These are phyloP conservation scores for Paguma larvata DNA, from an alignment of 2,797 vertebrate species.

Conservation along the genomic window DNA sequence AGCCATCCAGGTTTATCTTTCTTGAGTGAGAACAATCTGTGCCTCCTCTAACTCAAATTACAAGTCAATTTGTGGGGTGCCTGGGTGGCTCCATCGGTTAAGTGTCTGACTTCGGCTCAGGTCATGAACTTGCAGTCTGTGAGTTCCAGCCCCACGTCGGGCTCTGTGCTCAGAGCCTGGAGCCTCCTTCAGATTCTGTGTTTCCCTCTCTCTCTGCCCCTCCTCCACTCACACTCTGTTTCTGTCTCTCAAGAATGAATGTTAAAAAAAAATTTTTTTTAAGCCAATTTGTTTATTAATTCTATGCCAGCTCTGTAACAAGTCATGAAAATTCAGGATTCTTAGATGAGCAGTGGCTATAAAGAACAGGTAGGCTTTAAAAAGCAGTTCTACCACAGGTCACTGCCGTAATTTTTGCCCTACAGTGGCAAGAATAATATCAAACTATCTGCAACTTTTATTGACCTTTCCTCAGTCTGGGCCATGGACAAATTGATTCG, in stretches of 20 bases:
- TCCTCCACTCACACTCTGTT: too few relatives aligned
- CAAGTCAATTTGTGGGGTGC: neutral
- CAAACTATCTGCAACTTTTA: constrained; percentile 15
- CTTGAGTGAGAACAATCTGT: neutral
- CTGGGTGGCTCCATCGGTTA: too few relatives aligned
- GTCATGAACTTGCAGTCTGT: too few relatives aligned
- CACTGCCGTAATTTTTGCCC: neutral
- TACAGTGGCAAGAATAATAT: neutral
- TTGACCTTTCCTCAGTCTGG: neutral
- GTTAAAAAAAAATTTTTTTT: too few relatives aligned
- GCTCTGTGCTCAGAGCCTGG: too few relatives aligned
- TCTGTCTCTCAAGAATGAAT: too few relatives aligned
- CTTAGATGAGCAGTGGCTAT: neutral
- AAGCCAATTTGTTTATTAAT: neutral
- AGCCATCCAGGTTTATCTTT: neutral
- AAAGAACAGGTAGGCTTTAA: neutral
- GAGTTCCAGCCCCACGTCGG: too few relatives aligned
- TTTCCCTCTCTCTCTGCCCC: too few relatives aligned
- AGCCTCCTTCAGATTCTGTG: too few relatives aligned
- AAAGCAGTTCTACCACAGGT: neutral
- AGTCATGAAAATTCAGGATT: neutral
- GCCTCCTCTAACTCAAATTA: neutral
- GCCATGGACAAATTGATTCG: neutral
- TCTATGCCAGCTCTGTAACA: neutral
- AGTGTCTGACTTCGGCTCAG: too few relatives aligned